Percentiles rank a stretch among this genome's conserved stretches.
These are phyloP conservation scores for Trematomus bernacchii DNA, from an alignment of 2,797 vertebrate species.

Conservation along the genomic window DNA sequence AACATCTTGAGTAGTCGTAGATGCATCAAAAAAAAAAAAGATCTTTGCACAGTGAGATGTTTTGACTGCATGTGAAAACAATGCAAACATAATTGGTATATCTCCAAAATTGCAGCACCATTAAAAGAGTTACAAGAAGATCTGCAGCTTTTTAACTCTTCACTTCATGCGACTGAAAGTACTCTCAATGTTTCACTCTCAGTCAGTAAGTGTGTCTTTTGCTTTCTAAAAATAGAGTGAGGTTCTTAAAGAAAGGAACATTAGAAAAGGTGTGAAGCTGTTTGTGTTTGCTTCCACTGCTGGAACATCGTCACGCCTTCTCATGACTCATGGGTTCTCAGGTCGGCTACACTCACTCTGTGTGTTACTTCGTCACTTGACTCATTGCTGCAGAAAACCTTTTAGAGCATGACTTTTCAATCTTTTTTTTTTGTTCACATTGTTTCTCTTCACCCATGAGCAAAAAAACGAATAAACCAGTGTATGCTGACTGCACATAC, in stretches of 20 bases:
- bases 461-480: constrained; percentile 62
- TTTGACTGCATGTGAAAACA: constrained; percentile 17
- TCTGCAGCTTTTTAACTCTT: constrained; percentile 20
- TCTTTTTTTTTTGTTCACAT: constrained; percentile 33
- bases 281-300: constrained; percentile 44
- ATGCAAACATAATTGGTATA: constrained; percentile 3
- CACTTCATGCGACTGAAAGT: constrained; percentile 2
- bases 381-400: constrained; percentile 56
- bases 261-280: background rate
- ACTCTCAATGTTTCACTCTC: constrained; percentile 18
- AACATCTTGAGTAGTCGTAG: constrained; percentile 1
- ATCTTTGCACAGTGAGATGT: constrained; percentile 31
- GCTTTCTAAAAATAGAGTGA: constrained; percentile 34
- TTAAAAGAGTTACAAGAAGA: constrained; percentile 17
- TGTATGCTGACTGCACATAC: constrained; percentile 79
- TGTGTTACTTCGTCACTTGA: constrained; percentile 60
- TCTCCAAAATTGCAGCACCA: constrained; percentile 24
- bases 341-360: constrained; percentile 73
- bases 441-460: constrained; percentile 61
- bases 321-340: constrained; percentile 79
- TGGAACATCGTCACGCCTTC: constrained; percentile 59
- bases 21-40: background rate
- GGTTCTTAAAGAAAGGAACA: background rate
- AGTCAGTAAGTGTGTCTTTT: constrained; percentile 46
- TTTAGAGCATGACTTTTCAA: constrained; percentile 75